Conservation (phyloP, 2,888 invertebrate species). For the Brachyptera risi region DNA sequence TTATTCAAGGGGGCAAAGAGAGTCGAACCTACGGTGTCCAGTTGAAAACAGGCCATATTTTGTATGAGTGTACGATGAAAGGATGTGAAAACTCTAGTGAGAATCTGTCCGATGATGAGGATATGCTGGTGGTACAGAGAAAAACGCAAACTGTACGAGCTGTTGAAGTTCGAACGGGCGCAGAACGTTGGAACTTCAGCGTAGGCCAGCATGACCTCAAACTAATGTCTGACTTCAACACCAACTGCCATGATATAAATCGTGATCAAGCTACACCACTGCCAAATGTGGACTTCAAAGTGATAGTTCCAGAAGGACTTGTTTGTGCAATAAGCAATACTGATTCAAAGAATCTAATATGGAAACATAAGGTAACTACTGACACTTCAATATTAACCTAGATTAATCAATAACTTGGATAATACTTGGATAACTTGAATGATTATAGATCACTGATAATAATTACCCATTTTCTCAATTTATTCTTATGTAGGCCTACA, state of each 20-base stretch:
- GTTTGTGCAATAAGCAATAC: constrained; percentile 61
- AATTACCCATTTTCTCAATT: too few species aligned
- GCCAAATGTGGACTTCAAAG: constrained; percentile 55
- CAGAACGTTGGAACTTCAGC: constrained; percentile 84
- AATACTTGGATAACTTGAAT: too few species aligned
- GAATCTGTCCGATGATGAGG: constrained; percentile 43
- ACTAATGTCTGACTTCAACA: constrained; percentile 42
- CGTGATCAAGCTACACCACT: constrained; percentile 36
- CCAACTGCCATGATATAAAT: constrained; percentile 40
- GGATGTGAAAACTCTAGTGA: constrained; percentile 70
- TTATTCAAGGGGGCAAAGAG: constrained; percentile 70
- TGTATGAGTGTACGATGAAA: constrained; percentile 73
- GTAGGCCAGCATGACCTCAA: constrained; percentile 84
- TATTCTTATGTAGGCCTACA: too few species aligned
- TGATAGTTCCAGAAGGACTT: constrained; percentile 67
- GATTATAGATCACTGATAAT: too few species aligned
- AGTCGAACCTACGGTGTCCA: constrained; percentile 83
- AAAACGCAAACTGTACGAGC: constrained; percentile 86
- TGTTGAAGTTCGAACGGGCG: constrained; percentile 60
- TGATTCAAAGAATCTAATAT: constrained; percentile 55
- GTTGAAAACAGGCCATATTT: constrained; percentile 60
- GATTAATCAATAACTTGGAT: too few species aligned
- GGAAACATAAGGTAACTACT: constrained; percentile 78
- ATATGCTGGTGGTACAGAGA: constrained; percentile 71
- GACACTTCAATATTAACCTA: too few species aligned